phyloP scores from a whole-genome alignment of 2,888 invertebrate genomes.

The Electrophaes corylata region DNA sequence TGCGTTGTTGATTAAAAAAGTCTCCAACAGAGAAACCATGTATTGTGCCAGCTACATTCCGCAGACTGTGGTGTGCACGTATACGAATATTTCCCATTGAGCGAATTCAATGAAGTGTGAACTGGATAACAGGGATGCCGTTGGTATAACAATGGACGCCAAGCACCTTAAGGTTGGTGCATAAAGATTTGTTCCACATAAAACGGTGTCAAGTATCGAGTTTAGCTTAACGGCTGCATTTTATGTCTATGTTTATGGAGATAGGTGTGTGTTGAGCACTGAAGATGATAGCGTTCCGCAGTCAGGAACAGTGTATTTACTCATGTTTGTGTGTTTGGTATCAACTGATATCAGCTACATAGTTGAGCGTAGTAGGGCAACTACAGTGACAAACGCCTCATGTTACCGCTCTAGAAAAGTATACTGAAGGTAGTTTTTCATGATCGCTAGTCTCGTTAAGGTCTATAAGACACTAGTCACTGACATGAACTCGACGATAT shows the following conservation, averaged over 20 bases:
- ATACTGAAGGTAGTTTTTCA: neutral
- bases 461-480: too few species aligned
- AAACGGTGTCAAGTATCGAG: conserved; percentile 39
- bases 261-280: conserved; percentile 8
- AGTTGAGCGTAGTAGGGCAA: neutral
- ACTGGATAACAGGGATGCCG: conserved; percentile 69
- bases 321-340: neutral
- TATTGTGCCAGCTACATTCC: conserved; percentile 1
- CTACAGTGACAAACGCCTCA: neutral
- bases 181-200: conserved; percentile 41
- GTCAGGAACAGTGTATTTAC: neutral
- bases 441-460: neutral
- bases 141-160: conserved; percentile 53
- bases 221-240: conserved; percentile 39
- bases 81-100: conserved; percentile 69
- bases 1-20: too few species aligned
- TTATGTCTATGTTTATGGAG: conserved; percentile 30
- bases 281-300: conserved; percentile 1
- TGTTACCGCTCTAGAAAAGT: neutral
- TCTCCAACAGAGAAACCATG: too few species aligned
- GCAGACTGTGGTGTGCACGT: conserved; percentile 40
- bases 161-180: conserved; percentile 50
- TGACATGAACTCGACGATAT: too few species aligned
- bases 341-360: neutral
- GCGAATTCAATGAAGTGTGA: conserved; percentile 69